Evolutionary conservation across 2,113 vertebrate species (phyloP).

Genomic region (Perognathus longimembris): DNA sequence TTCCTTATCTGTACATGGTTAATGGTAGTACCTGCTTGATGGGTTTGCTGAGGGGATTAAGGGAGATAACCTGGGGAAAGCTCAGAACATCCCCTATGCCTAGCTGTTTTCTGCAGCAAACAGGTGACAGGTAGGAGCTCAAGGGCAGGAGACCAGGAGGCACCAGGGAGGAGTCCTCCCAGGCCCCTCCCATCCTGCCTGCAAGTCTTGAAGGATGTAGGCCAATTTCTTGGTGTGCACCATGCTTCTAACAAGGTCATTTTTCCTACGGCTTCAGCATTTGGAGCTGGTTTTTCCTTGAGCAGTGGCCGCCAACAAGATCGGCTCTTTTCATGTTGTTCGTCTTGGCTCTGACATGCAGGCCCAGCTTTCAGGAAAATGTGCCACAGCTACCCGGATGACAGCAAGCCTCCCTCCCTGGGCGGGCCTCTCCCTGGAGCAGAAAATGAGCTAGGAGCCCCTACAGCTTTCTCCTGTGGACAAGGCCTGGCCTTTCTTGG

Average conservation of each 20-base stretch:
- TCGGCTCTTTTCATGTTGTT: neutral
- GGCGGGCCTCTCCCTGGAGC: neutral
- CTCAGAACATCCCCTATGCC: neutral
- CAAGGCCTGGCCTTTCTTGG: fast-evolving
- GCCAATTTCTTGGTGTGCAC: neutral
- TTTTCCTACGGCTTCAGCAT: neutral
- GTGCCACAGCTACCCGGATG: neutral
- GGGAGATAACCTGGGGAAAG: neutral
- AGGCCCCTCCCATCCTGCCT: neutral
- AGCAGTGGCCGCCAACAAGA: neutral
- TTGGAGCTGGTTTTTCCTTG: neutral
- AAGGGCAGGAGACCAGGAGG: too few relatives aligned
- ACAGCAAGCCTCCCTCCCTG: neutral
- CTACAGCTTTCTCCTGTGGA: neutral
- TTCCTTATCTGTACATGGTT: conserved; percentile 40
- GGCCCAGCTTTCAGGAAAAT: neutral
- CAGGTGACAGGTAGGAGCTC: neutral
- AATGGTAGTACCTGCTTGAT: neutral
- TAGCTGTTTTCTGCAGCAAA: neutral
- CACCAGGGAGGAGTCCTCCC: fast-evolving
- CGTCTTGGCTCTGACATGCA: neutral
- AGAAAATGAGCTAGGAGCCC: neutral
- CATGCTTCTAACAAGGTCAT: neutral
- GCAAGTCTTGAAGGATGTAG: neutral
- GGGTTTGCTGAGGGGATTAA: neutral